phyloP scores from a whole-genome alignment of 2,113 vertebrate genomes.

The Crocuta crocuta region DNA sequence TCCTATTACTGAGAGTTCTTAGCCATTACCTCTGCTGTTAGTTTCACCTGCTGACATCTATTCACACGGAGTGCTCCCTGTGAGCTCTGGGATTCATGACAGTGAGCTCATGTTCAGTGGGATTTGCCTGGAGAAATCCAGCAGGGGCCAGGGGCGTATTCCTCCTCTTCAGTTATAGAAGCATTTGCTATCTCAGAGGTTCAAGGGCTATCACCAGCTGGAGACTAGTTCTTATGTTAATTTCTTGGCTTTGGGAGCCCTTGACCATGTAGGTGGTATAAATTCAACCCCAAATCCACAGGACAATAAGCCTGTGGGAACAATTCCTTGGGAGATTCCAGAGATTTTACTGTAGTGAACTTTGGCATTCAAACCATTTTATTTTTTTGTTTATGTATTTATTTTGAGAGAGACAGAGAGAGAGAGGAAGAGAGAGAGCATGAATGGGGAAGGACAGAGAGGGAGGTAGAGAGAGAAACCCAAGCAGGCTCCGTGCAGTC shows the following conservation, averaged over 20 bases:
- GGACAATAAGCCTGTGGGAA: not conserved
- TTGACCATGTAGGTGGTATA: not conserved
- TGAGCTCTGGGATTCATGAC: not conserved
- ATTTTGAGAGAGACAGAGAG: too few relatives aligned
- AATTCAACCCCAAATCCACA: not conserved
- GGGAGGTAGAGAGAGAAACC: too few relatives aligned
- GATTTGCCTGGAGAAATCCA: not conserved
- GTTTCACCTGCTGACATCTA: not conserved
- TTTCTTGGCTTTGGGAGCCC: not conserved
- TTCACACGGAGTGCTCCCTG: not conserved
- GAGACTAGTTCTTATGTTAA: not conserved
- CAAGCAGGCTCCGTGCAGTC: too few relatives aligned
- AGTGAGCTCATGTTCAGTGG: not conserved
- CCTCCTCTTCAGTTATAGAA: not conserved
- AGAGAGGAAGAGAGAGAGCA: too few relatives aligned
- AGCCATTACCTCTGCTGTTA: not conserved
- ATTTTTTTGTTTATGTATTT: too few relatives aligned
- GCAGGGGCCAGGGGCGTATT: not conserved
- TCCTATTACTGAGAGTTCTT: not conserved
- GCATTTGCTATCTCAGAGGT: not conserved
- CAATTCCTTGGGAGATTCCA: not conserved
- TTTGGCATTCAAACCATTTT: not conserved
- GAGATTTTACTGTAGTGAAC: not conserved
- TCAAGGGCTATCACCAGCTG: not conserved
- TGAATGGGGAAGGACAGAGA: too few relatives aligned